Evolutionary conservation across 2,888 invertebrate species (phyloP).

Genomic region (Coelinius sp.): DNA sequence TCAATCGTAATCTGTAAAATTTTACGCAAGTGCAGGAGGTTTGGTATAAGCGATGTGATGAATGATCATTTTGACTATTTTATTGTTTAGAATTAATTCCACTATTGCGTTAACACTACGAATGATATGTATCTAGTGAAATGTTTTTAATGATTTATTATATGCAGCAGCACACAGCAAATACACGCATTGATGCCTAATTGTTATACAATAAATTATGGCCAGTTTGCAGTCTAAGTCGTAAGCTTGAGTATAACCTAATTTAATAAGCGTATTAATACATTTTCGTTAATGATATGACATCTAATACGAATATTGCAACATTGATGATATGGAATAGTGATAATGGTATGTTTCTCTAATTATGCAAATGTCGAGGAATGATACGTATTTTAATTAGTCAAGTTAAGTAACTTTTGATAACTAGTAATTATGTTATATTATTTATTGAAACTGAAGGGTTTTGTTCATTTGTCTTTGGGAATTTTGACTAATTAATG

Average conservation of each 20-base stretch:
- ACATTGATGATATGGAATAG: neutral
- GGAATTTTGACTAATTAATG: too few species aligned
- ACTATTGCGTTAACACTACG: neutral
- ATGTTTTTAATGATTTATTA: constrained; percentile 4
- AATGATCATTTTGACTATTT: too few species aligned
- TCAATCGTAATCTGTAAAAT: too few species aligned
- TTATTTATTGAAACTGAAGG: too few species aligned
- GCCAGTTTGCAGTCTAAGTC: neutral
- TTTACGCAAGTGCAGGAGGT: too few species aligned
- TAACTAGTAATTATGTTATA: too few species aligned
- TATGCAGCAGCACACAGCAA: neutral
- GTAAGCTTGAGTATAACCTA: constrained; percentile 4
- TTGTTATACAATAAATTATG: neutral
- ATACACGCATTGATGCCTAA: neutral
- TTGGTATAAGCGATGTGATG: neutral
- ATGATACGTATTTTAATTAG: neutral
- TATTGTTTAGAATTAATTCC: neutral
- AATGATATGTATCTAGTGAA: constrained; percentile 18
- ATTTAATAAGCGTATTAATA: neutral
- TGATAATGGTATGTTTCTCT: constrained; percentile 1
- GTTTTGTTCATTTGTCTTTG: too few species aligned
- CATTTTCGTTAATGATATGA: neutral
- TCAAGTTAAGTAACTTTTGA: too few species aligned
- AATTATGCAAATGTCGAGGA: neutral
- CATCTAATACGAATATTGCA: neutral